Evolutionary conservation across 2,797 vertebrate genomes (phyloP).

Genomic region (Coreius guichenoti): DNA sequence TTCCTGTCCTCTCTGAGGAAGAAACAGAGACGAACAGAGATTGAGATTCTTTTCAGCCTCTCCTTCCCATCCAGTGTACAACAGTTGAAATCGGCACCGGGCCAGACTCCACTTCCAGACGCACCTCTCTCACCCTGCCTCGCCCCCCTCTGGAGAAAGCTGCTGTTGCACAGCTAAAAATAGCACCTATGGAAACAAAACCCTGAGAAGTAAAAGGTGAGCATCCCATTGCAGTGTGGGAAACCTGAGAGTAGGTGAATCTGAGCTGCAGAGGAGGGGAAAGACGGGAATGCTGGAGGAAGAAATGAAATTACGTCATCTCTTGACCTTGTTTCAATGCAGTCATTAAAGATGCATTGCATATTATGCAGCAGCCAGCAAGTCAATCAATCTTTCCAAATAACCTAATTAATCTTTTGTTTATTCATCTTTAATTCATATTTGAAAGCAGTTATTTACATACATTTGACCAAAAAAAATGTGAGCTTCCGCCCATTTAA

Average conservation of each 20-base stretch:
- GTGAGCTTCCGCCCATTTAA: background rate
- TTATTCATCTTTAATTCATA: background rate
- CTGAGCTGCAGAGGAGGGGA: slow-evolving; percentile 8
- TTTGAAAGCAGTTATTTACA: slow-evolving; percentile 1
- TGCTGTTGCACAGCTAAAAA: slow-evolving; percentile 67
- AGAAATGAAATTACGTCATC: slow-evolving; percentile 19
- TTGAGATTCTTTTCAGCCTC: slow-evolving; percentile 2
- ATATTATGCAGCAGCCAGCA: background rate
- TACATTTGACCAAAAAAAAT: background rate
- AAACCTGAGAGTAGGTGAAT: slow-evolving; percentile 62
- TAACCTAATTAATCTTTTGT: background rate
- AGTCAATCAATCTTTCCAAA: background rate
- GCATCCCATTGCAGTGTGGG: slow-evolving; percentile 53
- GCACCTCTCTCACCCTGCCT: slow-evolving; percentile 37
- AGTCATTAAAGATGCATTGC: background rate
- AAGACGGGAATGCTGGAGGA: slow-evolving; percentile 8
- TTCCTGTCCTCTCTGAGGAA: slow-evolving; percentile 27
- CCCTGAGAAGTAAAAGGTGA: slow-evolving; percentile 57
- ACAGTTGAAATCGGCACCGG: background rate
- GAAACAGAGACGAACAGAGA: slow-evolving; percentile 24
- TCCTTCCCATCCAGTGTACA: background rate
- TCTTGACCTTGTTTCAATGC: slow-evolving; percentile 10
- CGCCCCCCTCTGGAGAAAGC: slow-evolving; percentile 52
- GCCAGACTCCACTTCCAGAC: slow-evolving; percentile 45
- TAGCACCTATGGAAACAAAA: slow-evolving; percentile 60